Conservation (phyloP, 2,888 invertebrate genomes). For the Pediacus dermestoides region DNA sequence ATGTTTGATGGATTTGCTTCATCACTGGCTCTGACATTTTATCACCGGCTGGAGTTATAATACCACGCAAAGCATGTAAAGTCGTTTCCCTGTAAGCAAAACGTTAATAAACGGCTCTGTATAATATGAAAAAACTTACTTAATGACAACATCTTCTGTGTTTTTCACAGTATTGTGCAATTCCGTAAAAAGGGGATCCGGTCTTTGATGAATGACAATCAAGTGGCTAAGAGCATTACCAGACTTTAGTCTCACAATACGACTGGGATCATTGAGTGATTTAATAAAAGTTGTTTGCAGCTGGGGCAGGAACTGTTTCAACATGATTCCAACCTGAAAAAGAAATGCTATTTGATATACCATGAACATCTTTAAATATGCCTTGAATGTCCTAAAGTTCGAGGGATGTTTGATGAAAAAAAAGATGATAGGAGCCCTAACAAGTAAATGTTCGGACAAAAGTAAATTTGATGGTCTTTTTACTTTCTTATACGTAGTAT, state of each 20-base stretch:
- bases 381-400: too few relatives aligned
- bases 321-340: conserved; percentile 80
- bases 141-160: conserved; percentile 77
- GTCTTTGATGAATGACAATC: conserved; percentile 86
- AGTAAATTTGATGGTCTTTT: too few relatives aligned
- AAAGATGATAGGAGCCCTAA: too few relatives aligned
- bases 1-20: conserved; percentile 67
- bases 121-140: conserved; percentile 26
- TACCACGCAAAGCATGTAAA: conserved; percentile 83
- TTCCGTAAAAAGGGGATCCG: conserved; percentile 93
- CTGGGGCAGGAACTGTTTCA: conserved; percentile 98
- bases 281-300: conserved; percentile 97
- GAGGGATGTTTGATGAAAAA: too few relatives aligned
- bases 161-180: conserved; percentile 81
- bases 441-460: too few relatives aligned
- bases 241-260: conserved; percentile 84
- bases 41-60: conserved; percentile 79
- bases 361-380: conserved; percentile 10
- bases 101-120: not conserved
- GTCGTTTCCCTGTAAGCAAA: conserved; percentile 73
- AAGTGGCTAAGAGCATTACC: conserved; percentile 83
- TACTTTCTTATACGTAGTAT: too few relatives aligned
- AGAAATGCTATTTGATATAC: too few relatives aligned
- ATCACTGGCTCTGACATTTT: conserved; percentile 82
- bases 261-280: conserved; percentile 84